Conservation (phyloP, 1,140 invertebrate species). For the Danaus melanippus region DNA sequence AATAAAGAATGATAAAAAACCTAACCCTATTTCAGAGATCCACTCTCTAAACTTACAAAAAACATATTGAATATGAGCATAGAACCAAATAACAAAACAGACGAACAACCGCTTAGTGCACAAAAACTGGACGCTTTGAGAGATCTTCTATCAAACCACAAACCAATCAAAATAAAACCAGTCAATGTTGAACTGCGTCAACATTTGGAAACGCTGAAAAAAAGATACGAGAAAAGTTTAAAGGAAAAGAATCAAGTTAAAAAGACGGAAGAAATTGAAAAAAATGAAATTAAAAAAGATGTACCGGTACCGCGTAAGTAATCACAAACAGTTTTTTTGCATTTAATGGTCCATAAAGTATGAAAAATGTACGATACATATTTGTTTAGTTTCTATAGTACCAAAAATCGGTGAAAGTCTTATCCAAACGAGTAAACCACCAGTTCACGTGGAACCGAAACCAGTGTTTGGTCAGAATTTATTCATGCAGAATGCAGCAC, state of each 20-base stretch:
- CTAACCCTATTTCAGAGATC: conserved; percentile 47
- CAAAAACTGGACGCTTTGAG: conserved; percentile 62
- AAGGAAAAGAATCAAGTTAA: conserved; percentile 23
- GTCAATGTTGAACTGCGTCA: conserved; percentile 56
- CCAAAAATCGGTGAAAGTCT: not conserved
- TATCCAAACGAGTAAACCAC: not conserved
- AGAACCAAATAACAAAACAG: conserved; percentile 43
- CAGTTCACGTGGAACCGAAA: too few relatives aligned
- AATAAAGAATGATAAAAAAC: too few relatives aligned
- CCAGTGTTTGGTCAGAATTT: too few relatives aligned
- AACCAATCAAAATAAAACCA: conserved; percentile 62
- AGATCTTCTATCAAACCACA: conserved; percentile 61
- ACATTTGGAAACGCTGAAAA: conserved; percentile 43
- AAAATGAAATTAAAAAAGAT: conserved; percentile 5
- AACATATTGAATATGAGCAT: conserved; percentile 66
- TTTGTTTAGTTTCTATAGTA: too few relatives aligned
- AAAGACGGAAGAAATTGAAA: conserved; percentile 10
- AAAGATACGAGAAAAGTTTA: conserved; percentile 46
- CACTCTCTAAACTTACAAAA: conserved; percentile 60
- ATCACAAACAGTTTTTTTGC: not conserved
- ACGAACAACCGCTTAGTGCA: conserved; percentile 37
- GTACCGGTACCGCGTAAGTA: not conserved
- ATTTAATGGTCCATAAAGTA: too few relatives aligned
- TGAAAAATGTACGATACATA: too few relatives aligned
- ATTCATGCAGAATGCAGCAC: too few relatives aligned